Evolutionary conservation across 1,140 invertebrate species (phyloP).

Genomic region (Neodiprion virginianus): DNA sequence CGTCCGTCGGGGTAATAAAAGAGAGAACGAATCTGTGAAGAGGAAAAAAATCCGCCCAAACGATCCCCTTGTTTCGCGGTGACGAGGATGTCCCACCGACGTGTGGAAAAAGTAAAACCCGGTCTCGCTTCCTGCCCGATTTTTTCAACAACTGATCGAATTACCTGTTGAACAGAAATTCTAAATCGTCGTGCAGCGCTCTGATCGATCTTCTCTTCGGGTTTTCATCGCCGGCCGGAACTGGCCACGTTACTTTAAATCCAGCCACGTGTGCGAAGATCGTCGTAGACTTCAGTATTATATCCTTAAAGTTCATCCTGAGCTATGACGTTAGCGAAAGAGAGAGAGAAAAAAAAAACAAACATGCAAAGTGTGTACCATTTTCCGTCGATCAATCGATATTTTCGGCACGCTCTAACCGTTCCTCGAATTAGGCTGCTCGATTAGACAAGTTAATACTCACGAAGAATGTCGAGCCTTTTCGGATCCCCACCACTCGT

Average conservation of each 20-base stretch:
- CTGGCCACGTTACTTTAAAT: conserved; percentile 54
- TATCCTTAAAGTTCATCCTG: conserved; percentile 55
- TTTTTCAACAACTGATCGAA: conserved; percentile 20
- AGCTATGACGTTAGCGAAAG: conserved; percentile 39
- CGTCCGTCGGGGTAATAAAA: neutral
- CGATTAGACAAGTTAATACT: neutral
- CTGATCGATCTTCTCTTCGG: conserved; percentile 34
- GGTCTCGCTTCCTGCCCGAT: no score
- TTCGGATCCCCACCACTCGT: neutral
- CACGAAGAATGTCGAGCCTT: neutral
- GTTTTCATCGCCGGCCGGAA: conserved; percentile 40
- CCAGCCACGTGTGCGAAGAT: conserved; percentile 55
- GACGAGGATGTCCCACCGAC: no score
- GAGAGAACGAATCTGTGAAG: neutral
- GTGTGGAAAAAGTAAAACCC: no score
- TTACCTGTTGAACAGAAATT: conserved; percentile 55
- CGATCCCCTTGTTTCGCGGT: no score
- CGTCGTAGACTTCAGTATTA: conserved; percentile 38
- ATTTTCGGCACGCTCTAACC: neutral
- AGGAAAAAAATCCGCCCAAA: no score
- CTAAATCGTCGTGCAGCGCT: conserved; percentile 44
- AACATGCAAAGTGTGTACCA: neutral
- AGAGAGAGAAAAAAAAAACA: conserved; percentile 3
- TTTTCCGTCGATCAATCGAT: no score
- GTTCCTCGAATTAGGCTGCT: neutral